Evolutionary conservation across 2,113 vertebrate species (phyloP).

Genomic region (Polypterus bichir): DNA sequence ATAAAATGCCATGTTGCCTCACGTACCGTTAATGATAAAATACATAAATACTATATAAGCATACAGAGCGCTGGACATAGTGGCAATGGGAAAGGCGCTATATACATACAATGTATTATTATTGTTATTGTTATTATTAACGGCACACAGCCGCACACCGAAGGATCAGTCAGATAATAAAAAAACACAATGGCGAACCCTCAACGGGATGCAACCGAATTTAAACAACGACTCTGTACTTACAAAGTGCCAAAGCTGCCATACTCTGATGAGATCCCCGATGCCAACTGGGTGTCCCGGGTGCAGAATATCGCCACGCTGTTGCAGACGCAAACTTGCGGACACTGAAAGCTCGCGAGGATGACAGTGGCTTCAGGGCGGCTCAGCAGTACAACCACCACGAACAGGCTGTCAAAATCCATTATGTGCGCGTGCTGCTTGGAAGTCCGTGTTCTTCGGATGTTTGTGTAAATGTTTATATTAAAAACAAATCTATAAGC

Average conservation of each 20-base stretch:
- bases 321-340: constrained; percentile 41
- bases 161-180: neutral
- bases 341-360: constrained; percentile 33
- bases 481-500: too few species aligned
- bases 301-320: constrained; percentile 35
- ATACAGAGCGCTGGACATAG: neutral
- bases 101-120: neutral
- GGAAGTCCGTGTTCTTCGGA: too few species aligned
- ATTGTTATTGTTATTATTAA: neutral
- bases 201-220: neutral
- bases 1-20: too few species aligned
- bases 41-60: neutral
- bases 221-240: constrained; percentile 19
- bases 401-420: too few species aligned
- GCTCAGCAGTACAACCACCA: too few species aligned
- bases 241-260: constrained; percentile 30
- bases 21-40: neutral
- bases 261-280: constrained; percentile 1
- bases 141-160: neutral
- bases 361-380: constrained; percentile 23
- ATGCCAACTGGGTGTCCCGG: constrained; percentile 38
- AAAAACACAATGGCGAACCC: neutral
- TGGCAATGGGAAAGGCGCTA: neutral
- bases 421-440: too few species aligned
- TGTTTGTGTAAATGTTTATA: too few species aligned